These are phyloP conservation scores for Nasonovia ribisnigri DNA, from an alignment of 2,888 invertebrate genomes.

Conservation along the genomic window DNA sequence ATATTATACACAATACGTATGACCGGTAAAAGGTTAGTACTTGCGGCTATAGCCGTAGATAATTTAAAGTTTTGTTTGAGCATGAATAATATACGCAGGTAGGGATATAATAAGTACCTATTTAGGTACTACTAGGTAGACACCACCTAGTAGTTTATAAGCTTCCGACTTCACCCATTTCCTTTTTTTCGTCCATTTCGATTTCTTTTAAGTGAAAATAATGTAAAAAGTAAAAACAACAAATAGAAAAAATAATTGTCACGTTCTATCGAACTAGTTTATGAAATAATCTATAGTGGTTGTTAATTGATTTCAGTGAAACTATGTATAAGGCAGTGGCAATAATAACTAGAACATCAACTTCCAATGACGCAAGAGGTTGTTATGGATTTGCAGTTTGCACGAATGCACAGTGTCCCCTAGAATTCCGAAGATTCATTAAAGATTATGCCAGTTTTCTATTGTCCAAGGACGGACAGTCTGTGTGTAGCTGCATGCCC, in stretches of 20 bases:
- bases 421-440: conserved; percentile 8
- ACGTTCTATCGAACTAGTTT: conserved; percentile 50
- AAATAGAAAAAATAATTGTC: conserved; percentile 23
- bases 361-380: conserved; percentile 41
- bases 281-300: conserved; percentile 42
- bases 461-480: neutral
- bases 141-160: neutral
- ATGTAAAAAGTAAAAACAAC: conserved; percentile 32
- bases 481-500: neutral
- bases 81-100: neutral
- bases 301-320: conserved; percentile 48
- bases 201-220: conserved; percentile 47
- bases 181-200: neutral
- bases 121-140: neutral
- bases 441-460: conserved; percentile 9
- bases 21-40: neutral
- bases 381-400: conserved; percentile 32
- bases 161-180: neutral
- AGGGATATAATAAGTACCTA: neutral
- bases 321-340: conserved; percentile 27
- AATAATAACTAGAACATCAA: conserved; percentile 56
- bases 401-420: neutral
- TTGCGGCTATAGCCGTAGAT: neutral
- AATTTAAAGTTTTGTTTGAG: neutral
- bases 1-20: neutral